A percentile compares a stretch with the other conserved stretches of the same genome.
Evolutionary conservation across 1,140 invertebrate genomes (phyloP).

Genomic region (Meloidogyne chitwoodi): DNA sequence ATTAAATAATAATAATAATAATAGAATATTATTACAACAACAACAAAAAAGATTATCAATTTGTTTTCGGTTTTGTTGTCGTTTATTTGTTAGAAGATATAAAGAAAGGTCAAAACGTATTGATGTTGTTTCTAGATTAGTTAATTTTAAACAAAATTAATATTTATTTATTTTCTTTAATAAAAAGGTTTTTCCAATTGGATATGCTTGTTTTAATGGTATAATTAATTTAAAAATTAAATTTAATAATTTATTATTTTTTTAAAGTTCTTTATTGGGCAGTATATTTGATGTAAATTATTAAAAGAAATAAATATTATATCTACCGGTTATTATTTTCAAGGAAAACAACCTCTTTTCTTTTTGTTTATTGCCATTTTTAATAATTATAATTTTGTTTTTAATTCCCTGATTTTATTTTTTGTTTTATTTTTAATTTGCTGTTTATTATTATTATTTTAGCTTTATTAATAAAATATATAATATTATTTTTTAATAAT

Average conservation of each 20-base stretch:
- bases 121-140: constrained; percentile 53
- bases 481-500: background rate
- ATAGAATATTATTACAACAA: background rate
- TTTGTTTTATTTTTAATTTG: too few species aligned
- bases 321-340: too few species aligned
- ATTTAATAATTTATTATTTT: background rate
- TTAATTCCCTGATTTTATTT: too few species aligned
- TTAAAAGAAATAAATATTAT: too few species aligned
- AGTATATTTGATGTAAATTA: constrained; percentile 57
- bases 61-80: constrained; percentile 46
- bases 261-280: constrained; percentile 56
- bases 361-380: background rate
- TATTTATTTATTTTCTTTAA: background rate
- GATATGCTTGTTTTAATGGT: constrained; percentile 60
- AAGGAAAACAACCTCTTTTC: background rate
- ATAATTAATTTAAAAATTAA: constrained; percentile 8
- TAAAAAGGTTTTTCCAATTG: constrained; percentile 58
- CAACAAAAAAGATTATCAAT: background rate
- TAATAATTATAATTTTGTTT: background rate
- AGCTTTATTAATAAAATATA: background rate
- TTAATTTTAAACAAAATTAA: constrained; percentile 5
- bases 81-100: constrained; percentile 51
- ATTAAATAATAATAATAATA: background rate
- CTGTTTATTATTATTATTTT: too few species aligned
- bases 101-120: constrained; percentile 55